Base-by-base conservation (phyloP, 2,888 invertebrate genomes). In the Mythimna impura region DNA sequence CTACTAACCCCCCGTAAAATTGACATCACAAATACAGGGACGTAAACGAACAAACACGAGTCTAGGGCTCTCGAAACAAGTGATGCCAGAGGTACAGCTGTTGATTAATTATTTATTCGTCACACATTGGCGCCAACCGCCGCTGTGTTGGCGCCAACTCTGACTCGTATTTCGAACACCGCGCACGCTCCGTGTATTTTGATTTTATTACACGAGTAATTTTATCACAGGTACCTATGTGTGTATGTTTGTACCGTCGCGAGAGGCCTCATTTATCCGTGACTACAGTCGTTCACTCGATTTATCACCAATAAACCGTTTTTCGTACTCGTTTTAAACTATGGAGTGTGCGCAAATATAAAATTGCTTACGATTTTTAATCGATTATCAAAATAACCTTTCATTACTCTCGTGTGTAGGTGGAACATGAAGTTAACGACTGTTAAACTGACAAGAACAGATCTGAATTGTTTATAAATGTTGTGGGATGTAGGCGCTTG, bases 261-360 rank as follows among this genome's bases (percentile, higher is more conserved):
- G 78, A 84, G 84, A 85, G 87, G 86, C 85, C 87, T 87, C 83
- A 76, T 86, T 78, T 88, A 73, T 75, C 74, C 86, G 75, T 82
- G 84, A 78, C 84, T 82, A 83, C 76, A 78, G 79, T 81, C 88
- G 88, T 90, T 86, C 79, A 80, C 65, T 78, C 86, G 86, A 91
- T 92, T 90, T 91, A 91, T 91, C 83, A 87, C 80, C 87, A 88
- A 89, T 92, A 90, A 91, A 92, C 86, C 84, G 84, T 78, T 87
- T 89, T 85, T 87, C 84, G 85, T 83, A 85, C 85, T 86, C 83
- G 84, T 86, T 88, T 86, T 84, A 85, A 75, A 71, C 71, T 34
- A 78, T 80, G 20, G 62, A 71, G 81, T 54, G 83, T 85, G 84
- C 86, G 79, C 81, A 86, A 86, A 80, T 82, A 81, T 83, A 81